Conservation (phyloP, 2,888 invertebrate genomes). For the Zaprionus obscuricornis region DNA sequence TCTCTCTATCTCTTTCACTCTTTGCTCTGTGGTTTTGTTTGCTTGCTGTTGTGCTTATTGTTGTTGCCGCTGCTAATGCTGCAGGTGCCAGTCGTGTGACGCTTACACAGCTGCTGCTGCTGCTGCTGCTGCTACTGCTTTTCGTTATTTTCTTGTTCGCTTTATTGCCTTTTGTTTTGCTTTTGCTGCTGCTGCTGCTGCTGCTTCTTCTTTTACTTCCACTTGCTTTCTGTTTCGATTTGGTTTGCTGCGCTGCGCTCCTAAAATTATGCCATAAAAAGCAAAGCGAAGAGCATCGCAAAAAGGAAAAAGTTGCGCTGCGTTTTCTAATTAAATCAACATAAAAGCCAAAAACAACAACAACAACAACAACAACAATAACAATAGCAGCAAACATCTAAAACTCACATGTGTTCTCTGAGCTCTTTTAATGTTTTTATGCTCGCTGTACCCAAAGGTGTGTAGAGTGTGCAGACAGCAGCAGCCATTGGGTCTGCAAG, state of each 20-base stretch:
- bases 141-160: conserved; percentile 37
- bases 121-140: conserved; percentile 14
- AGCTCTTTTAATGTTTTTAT: conserved; percentile 45
- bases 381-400: conserved; percentile 4
- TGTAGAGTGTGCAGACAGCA: no score
- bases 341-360: conserved; percentile 57
- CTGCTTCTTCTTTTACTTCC: conserved; percentile 32
- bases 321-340: conserved; percentile 76
- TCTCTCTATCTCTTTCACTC: no score
- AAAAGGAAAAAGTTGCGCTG: conserved; percentile 39
- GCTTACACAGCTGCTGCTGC: not conserved
- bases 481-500: not conserved
- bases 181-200: conserved; percentile 44
- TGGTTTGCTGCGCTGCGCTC: conserved; percentile 33
- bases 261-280: conserved; percentile 76
- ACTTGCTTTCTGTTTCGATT: conserved; percentile 34
- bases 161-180: conserved; percentile 36
- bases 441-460: conserved; percentile 13
- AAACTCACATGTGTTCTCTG: conserved; percentile 38
- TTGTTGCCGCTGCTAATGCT: conserved; percentile 12
- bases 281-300: not conserved
- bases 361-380: conserved; percentile 6
- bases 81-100: no score
- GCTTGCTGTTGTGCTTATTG: not conserved
- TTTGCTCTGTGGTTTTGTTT: no score